A percentile compares a stretch with the other conserved stretches of the same genome.
phyloP scores from a whole-genome alignment of 30 jellyfish, hydroid and myxozoan genomes.

The Mastigias papua region DNA sequence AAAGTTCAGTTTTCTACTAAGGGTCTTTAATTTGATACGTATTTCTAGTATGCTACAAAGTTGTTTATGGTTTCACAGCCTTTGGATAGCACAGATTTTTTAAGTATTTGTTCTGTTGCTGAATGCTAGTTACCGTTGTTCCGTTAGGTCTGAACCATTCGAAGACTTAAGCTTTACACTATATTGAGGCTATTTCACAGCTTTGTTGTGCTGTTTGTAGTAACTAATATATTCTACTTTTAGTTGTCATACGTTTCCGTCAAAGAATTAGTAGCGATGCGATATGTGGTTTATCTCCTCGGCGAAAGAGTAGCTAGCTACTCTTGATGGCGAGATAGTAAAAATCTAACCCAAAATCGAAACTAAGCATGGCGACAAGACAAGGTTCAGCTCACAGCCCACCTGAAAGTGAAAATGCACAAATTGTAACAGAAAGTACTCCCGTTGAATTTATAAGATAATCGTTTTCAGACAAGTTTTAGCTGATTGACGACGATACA shows the following conservation, averaged over 20 bases:
- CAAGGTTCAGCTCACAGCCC: slow-evolving; percentile 14
- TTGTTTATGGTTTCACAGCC: too few relatives aligned
- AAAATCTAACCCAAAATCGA: background rate
- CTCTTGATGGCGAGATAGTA: slow-evolving; percentile 23
- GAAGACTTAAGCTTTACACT: too few relatives aligned
- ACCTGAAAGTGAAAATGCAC: background rate
- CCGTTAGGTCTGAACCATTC: too few relatives aligned
- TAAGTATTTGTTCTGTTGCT: background rate
- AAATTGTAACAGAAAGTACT: background rate
- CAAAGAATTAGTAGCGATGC: background rate
- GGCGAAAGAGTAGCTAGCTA: slow-evolving; percentile 3
- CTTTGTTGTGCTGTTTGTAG: background rate
- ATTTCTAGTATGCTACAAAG: too few relatives aligned
- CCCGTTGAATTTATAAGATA: too few relatives aligned
- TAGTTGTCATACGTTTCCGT: background rate
- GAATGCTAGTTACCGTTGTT: too few relatives aligned
- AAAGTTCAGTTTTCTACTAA: too few relatives aligned
- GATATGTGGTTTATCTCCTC: slow-evolving; percentile 27
- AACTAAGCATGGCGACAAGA: slow-evolving; percentile 2
- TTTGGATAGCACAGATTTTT: background rate
- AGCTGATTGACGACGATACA: background rate
- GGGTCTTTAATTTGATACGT: too few relatives aligned
- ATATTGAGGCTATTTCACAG: background rate
- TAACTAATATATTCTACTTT: background rate
- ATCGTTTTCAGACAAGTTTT: background rate